Percentiles rank a stretch among this genome's conserved stretches.
These are phyloP conservation scores for Bubalus kerabau DNA, from an alignment of 2,113 vertebrate species.

Conservation along the genomic window DNA sequence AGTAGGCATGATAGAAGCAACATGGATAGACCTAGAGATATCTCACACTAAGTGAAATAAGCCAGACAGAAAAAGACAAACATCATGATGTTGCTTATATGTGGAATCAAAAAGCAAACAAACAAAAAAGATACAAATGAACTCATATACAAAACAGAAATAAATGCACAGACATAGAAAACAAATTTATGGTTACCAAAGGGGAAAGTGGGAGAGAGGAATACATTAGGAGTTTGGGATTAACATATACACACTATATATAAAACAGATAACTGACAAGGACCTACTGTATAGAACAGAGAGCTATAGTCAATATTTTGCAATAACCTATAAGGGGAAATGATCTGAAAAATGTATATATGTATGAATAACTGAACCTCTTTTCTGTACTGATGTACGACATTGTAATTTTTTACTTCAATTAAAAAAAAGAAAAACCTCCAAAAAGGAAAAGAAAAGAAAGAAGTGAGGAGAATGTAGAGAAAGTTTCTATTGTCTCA, in stretches of 20 bases:
- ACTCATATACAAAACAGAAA: not conserved
- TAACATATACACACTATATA: not conserved
- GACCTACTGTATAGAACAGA: not conserved
- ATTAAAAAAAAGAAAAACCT: not conserved
- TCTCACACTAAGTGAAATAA: not conserved
- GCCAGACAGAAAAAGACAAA: not conserved
- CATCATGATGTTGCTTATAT: not conserved
- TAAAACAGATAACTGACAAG: not conserved
- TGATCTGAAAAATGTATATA: not conserved
- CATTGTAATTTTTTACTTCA: not conserved
- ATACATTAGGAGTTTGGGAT: not conserved
- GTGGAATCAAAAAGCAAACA: not conserved
- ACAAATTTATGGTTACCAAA: not conserved
- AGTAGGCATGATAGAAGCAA: not conserved
- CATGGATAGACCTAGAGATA: not conserved
- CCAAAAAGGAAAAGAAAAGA: not conserved
- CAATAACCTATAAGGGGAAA: not conserved
- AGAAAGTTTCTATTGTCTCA: not conserved
- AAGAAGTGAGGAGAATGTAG: not conserved
- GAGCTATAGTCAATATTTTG: not conserved
- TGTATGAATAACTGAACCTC: not conserved
- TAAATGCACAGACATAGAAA: not conserved
- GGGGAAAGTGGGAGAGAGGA: not conserved
- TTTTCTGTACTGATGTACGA: not conserved
- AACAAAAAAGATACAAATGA: not conserved